phyloP scores from a whole-genome alignment of 2,797 vertebrate species.

The Columba guinea region DNA sequence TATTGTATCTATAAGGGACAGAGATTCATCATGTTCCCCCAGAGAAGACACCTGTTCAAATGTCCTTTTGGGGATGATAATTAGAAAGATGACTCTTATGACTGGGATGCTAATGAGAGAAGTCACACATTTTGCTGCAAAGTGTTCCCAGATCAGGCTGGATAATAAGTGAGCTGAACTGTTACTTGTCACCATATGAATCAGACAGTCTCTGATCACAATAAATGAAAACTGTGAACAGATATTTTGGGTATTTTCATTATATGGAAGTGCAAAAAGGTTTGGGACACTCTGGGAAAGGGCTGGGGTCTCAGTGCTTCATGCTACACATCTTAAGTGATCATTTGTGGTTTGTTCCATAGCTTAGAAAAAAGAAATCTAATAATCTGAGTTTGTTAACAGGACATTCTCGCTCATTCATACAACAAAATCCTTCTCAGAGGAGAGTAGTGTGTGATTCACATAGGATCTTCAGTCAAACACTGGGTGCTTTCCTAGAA shows the following conservation, averaged over 20 bases:
- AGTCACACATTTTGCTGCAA: neutral
- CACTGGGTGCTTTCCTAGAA: neutral
- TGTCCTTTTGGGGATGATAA: neutral
- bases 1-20: neutral
- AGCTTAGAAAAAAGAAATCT: neutral
- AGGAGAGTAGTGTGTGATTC: neutral
- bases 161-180: neutral
- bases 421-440: neutral
- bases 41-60: neutral
- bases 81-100: neutral
- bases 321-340: neutral
- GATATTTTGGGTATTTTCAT: neutral
- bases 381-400: neutral
- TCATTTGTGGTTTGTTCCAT: neutral
- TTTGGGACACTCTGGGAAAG: neutral
- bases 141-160: neutral
- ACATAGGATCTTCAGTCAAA: neutral
- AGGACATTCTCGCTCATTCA: neutral
- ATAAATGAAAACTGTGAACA: neutral
- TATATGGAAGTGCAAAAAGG: neutral
- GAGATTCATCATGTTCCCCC: neutral
- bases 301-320: rapidly evolving
- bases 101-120: conserved; percentile 11
- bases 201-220: neutral
- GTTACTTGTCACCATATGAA: neutral